Conservation (phyloP, 1,140 invertebrate species). For the Cydia pomonella region DNA sequence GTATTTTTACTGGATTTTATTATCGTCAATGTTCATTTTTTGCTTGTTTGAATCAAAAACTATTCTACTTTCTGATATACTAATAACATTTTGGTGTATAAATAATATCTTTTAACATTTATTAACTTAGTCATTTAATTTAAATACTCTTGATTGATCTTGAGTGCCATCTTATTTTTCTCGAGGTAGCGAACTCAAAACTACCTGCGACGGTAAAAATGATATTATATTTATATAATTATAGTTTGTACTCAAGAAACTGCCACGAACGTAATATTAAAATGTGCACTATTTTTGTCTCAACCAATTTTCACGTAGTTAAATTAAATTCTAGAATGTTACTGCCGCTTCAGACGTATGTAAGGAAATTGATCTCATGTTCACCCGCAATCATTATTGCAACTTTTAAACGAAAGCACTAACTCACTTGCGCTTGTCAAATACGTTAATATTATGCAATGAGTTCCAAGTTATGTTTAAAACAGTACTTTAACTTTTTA, state of each 20-base stretch:
- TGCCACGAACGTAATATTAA: constrained; percentile 9
- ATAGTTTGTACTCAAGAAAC: background rate
- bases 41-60: background rate
- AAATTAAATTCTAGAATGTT: background rate
- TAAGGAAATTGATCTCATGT: constrained; percentile 29
- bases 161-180: constrained; percentile 24
- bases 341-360: background rate
- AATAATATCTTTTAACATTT: background rate
- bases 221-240: constrained; percentile 13
- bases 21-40: background rate
- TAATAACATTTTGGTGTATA: background rate
- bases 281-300: background rate
- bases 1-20: background rate
- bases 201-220: background rate
- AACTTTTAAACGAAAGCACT: background rate
- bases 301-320: background rate
- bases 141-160: constrained; percentile 29
- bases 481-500: constrained; percentile 18
- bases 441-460: background rate
- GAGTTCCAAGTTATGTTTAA: constrained; percentile 4
- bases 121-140: constrained; percentile 18
- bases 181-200: background rate
- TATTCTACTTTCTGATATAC: background rate
- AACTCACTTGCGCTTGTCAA: background rate
- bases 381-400: background rate